Percentiles rank a stretch among this genome's conserved stretches.
Conservation (phyloP, 2,113 vertebrate species). For the Sander lucioperca region DNA sequence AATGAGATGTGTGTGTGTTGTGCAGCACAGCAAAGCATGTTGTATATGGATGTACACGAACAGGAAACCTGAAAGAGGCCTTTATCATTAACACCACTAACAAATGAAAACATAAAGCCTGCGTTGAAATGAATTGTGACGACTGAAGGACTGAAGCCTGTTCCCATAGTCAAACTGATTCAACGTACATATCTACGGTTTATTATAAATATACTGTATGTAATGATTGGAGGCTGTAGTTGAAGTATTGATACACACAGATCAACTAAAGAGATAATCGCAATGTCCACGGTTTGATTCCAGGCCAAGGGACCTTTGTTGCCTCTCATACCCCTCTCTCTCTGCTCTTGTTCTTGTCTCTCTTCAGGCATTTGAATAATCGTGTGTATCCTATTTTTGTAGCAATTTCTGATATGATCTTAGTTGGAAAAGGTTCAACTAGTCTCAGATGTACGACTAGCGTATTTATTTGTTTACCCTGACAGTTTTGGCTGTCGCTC, state of each 20-base stretch:
- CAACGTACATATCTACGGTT: neutral
- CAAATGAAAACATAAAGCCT: slow-evolving; percentile 28
- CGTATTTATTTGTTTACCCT: slow-evolving; percentile 58
- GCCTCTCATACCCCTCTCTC: neutral
- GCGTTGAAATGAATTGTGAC: neutral
- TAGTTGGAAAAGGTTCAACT: slow-evolving; percentile 16
- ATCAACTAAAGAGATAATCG: neutral
- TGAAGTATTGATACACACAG: neutral
- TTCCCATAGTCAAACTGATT: slow-evolving; percentile 10
- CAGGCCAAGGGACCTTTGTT: neutral
- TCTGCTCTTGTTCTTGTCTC: neutral
- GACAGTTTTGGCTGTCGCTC: slow-evolving; percentile 47
- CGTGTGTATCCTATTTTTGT: neutral
- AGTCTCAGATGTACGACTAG: neutral
- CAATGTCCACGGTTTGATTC: neutral
- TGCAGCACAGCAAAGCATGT: slow-evolving; percentile 16
- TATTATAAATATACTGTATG: neutral
- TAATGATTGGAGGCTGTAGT: neutral
- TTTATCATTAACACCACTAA: neutral
- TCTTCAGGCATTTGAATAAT: neutral
- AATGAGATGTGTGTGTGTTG: slow-evolving; percentile 34
- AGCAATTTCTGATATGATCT: slow-evolving; percentile 5
- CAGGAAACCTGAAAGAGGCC: slow-evolving; percentile 9
- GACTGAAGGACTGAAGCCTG: neutral
- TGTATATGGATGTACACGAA: slow-evolving; percentile 22